phyloP scores from a whole-genome alignment of 2,113 vertebrate genomes.

The Ploceus nigricollis region DNA sequence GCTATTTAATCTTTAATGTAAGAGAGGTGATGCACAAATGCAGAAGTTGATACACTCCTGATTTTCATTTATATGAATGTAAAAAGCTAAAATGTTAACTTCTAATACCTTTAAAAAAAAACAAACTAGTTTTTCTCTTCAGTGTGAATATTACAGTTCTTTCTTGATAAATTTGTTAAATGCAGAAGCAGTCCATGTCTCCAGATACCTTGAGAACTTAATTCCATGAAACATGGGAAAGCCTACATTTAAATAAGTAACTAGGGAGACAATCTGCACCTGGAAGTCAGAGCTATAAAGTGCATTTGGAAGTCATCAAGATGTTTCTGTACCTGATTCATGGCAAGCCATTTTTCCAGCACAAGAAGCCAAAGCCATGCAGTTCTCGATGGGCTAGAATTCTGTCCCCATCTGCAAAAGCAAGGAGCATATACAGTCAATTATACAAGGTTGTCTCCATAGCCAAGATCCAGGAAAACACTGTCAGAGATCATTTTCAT shows the following conservation, averaged over 20 bases:
- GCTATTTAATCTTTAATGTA: not conserved
- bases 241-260: not conserved
- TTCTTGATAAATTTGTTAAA: not conserved
- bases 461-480: not conserved
- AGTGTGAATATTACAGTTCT: not conserved
- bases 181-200: not conserved
- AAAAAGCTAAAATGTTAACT: not conserved
- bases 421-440: not conserved
- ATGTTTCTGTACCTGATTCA: slow-evolving; percentile 76
- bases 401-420: slow-evolving; percentile 70
- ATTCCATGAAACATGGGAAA: not conserved
- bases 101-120: not conserved
- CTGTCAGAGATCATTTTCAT: not conserved
- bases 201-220: not conserved
- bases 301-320: not conserved
- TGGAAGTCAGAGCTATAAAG: not conserved
- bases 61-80: not conserved
- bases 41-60: not conserved
- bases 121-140: not conserved
- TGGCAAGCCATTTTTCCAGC: slow-evolving; percentile 81
- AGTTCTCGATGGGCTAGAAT: slow-evolving; percentile 82
- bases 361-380: slow-evolving; percentile 94
- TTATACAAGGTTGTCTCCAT: not conserved
- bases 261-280: not conserved
- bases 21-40: not conserved